A percentile compares a stretch with the other conserved stretches of the same genome.
Evolutionary conservation across 2,113 vertebrate genomes (phyloP).

Genomic region (Hydropotes inermis): DNA sequence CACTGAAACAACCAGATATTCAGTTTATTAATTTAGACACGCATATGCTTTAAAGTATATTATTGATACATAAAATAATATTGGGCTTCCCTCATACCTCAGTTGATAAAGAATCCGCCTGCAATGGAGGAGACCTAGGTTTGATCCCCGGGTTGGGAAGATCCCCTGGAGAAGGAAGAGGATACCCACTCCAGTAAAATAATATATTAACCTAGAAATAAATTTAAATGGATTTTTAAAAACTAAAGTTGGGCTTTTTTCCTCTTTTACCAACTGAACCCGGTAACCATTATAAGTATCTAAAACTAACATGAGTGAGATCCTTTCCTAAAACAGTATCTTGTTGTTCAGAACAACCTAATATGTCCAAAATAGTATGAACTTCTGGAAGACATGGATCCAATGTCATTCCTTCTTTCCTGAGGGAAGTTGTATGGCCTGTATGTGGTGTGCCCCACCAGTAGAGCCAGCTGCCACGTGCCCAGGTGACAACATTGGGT

Average conservation of each 20-base stretch:
- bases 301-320: background rate
- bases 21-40: background rate
- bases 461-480: rapidly evolving
- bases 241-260: background rate
- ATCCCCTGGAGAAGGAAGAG: background rate
- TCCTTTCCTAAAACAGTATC: background rate
- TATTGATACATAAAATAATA: background rate
- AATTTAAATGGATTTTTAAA: background rate
- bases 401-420: background rate
- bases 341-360: background rate
- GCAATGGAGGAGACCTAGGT: background rate
- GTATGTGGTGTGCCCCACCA: rapidly evolving
- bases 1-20: background rate
- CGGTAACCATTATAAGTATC: background rate
- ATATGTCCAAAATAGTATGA: background rate
- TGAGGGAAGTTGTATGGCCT: rapidly evolving
- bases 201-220: background rate
- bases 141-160: background rate
- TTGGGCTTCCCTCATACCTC: background rate
- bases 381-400: background rate
- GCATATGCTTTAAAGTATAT: background rate
- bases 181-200: background rate
- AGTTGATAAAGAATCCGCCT: background rate
- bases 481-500: rapidly evolving
- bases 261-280: background rate